Base-by-base conservation (phyloP, 1,140 invertebrate species). In the Drosophila sturtevanti region DNA sequence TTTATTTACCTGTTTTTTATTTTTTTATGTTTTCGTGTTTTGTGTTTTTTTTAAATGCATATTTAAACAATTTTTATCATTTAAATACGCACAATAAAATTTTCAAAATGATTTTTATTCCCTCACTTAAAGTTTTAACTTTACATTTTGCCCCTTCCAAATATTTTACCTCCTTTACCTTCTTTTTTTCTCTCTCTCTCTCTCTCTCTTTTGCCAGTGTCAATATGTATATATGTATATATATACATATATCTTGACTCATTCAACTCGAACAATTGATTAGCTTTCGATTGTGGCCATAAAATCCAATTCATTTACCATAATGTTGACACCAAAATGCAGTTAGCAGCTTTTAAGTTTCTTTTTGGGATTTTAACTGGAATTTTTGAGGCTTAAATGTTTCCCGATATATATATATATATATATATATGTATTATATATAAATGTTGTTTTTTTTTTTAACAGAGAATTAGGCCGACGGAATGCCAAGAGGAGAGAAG, bases 311-410 rank as follows among this genome's bases (percentile, higher is more conserved):
- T 85, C 81, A 85, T 85, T 85, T 87, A 63, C 79, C 80, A 74
- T 68, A 72, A 80, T 77, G 65, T 73, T 80, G 73, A 85, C 81
- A 87, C 78, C 82, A 65, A 85, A 81, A 85, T 78, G 81, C 82
- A 87, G 81, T 85, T 85, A 85, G 72, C 81, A 73, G 78, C 79
- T 70, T 73, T 69, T 34, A 56, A 56, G 54, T 56, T 56, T 56
- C 31, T 16, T 56, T 56, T 34, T 56, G 24, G 72, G 73, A 24
- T 75, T 75, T 75, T 78, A 75, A 63, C 56, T 75, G 77, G 81
- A 81, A 85, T 78, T 87, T 66, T 6, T 34, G 14, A 9, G 54
- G 77, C 78, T 74, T 68, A 72, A 72, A 68, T 62, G 62, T 65
- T 54, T 59, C 21, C 7, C 18, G 41, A 48, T 48, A 48, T 48